Base-by-base conservation (phyloP, 2,888 invertebrate species). In the Erebia palarica region DNA sequence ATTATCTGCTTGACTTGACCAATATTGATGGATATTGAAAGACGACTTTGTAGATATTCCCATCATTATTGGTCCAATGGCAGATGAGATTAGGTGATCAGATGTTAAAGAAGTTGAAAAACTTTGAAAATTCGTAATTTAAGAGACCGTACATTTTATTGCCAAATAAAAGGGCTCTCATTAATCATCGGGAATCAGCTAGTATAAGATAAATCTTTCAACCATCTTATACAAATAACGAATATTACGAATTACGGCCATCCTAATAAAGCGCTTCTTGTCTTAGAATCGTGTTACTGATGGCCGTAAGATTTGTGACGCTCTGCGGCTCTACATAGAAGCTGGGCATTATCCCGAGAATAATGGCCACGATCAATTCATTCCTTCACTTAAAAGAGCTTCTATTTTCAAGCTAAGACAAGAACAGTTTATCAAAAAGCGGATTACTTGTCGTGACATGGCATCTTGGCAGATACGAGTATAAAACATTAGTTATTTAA, bases 291-390 rank as follows among this genome's bases (percentile, higher is more conserved):
- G 75, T 73, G 75, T 76, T 65, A 72, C 69, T 72, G 74, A 75
- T 75, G 75, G 55, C 68, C 57, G 69, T 11, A 70, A 75, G 76
- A 76, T 76, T 75, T 77, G 76, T 71, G 76, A 74, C 71, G 73
- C 71, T 71, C 76, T 75, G 72, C 70, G 73, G 70, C 73, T 72
- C 69, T 61, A 68, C 74, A 55, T 66, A 64, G 71, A 65, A 71
- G 71, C 72, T 59, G 72, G 69, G 70, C 75, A 76, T 78, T 77
- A 78, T 78, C 70, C 70, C 68, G 69, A 65, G 73, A 75, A 72
- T 77, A 77, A 76, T 76, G 73, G 75, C 72, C 71, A 71, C 69
- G 70, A 76, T 75, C 75, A 73, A 77, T 76, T 76, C 75, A 73
- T 76, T 72, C 58, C 60, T 72, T 73, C 75, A 59, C 71, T 73